Evolutionary conservation across 2,113 vertebrate species (phyloP).

Genomic region (Muscicapa adusta): DNA sequence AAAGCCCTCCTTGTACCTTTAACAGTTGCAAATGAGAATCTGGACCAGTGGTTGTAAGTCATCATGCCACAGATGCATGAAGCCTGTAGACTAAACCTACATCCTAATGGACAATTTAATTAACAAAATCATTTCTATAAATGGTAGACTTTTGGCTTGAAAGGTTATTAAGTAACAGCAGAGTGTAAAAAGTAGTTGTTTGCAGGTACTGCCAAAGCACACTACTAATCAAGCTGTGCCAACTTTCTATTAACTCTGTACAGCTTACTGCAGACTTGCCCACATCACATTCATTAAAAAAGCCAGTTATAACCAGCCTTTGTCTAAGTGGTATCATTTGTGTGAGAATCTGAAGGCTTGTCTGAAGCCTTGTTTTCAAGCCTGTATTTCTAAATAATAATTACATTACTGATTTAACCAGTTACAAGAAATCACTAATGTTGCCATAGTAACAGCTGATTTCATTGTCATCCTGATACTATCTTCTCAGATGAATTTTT

Average conservation of each 20-base stretch:
- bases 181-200: background rate
- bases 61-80: background rate
- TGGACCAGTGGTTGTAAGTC: background rate
- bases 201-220: background rate
- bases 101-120: background rate
- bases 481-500: background rate
- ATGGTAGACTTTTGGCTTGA: background rate
- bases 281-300: background rate
- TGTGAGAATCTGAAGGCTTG: background rate
- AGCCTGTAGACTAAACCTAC: background rate
- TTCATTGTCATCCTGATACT: background rate
- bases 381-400: background rate
- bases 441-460: background rate
- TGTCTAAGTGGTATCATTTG: background rate
- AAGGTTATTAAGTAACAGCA: background rate
- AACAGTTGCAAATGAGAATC: background rate
- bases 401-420: background rate
- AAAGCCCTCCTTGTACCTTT: background rate
- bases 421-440: background rate
- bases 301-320: background rate
- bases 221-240: background rate
- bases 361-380: background rate
- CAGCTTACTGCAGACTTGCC: background rate
- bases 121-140: background rate
- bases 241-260: background rate